These are phyloP conservation scores for Temnothorax longispinosus DNA, from an alignment of 1,140 invertebrate genomes.

Conservation along the genomic window DNA sequence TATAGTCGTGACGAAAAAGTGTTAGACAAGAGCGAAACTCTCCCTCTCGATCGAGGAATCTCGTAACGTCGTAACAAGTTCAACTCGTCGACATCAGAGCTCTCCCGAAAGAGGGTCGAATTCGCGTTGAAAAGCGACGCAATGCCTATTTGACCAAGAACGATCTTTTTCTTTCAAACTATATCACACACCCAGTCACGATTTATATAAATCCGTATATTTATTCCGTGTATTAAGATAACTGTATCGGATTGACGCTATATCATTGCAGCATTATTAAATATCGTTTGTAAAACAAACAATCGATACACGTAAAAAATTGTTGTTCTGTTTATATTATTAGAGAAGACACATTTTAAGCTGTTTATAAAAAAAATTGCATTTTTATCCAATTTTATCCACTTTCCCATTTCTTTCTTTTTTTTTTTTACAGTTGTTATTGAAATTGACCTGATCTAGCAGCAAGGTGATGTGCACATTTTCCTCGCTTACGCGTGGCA, in stretches of 20 bases:
- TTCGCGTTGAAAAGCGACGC: constrained; percentile 7
- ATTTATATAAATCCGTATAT: neutral
- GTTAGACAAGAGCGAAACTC: constrained; percentile 39
- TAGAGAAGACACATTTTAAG: neutral
- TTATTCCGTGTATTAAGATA: neutral
- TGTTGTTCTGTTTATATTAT: neutral
- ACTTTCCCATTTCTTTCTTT: neutral
- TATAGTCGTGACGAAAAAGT: constrained; percentile 64
- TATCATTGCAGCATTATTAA: neutral
- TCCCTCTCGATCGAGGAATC: constrained; percentile 49
- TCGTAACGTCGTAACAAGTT: constrained; percentile 68
- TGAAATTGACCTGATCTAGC: constrained; percentile 29
- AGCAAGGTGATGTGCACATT: neutral
- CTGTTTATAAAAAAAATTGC: neutral
- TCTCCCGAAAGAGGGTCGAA: constrained; percentile 16
- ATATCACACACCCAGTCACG: no score
- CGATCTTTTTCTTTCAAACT: neutral
- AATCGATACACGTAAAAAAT: neutral
- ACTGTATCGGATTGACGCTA: neutral
- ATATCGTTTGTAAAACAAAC: neutral
- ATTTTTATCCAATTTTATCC: neutral
- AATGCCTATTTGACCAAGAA: neutral
- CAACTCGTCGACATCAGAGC: constrained; percentile 43
- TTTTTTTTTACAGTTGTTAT: neutral
- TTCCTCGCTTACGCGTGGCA: constrained; percentile 1